Evolutionary conservation across 2,888 invertebrate species (phyloP), one percentile per base, ranked within the genome.

Genomic region (Drosophila rubida): DNA sequence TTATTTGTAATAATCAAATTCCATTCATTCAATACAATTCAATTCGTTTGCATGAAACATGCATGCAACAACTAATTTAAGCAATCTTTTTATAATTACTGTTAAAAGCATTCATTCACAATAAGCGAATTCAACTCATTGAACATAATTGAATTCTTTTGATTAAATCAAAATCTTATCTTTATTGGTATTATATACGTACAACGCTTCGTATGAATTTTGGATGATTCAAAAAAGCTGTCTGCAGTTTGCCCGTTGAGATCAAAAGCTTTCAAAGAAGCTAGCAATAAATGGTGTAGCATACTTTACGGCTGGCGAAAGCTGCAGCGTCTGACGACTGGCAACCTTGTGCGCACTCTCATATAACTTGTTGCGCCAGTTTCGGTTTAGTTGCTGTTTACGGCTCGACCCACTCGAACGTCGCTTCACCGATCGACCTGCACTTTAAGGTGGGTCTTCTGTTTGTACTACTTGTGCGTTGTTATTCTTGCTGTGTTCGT

Each of bases 341-440:
- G 45, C 78, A 72, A 55, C 75, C 13, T 67, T 64, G 63, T 5
- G 14, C 30, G 45, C 39, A 55, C 16, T 46, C 50, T 39, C 22
- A 4, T 58, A 67, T 59, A 80, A 82, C 80, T 80, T 80, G 80
- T 82, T 77, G 80, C 78, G 69, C 80, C 75, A 67, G 83, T 82
- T 80, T 71, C 44, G 55, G 55, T 59, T 77, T 51, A 78, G 63
- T 81, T 78, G 64, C 54, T 63, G 53, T 23, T 65, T 55, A 58
- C 64, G 51, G 57, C 66, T 68, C 71, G 71, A 23, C 11, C 25
- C 50, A 66, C 27, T 53, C 63, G 62, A 59, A 77, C 69, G 72
- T 55, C 16, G 42, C 2, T n/a, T 41, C 48, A 49, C 11, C 41
- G 51, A 19, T 42, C 45, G 11, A 9, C 23, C 41, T 11, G 42